These are phyloP conservation scores for Cantharis lateralis DNA, from an alignment of 2,888 invertebrate species.

Conservation along the genomic window DNA sequence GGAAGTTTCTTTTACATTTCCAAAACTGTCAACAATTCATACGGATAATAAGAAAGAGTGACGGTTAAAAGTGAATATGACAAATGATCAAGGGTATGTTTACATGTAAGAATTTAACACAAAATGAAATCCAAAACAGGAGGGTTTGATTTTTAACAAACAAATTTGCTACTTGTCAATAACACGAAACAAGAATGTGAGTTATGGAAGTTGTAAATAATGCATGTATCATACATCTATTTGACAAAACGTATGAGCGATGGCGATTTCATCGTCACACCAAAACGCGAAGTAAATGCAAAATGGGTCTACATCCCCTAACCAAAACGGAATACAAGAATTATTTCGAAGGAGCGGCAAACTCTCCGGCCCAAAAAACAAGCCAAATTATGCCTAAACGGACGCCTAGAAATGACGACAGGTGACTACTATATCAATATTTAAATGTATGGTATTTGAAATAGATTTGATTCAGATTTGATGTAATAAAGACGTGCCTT, in stretches of 20 bases:
- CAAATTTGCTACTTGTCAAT: constrained; percentile 17
- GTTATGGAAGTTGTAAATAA: constrained; percentile 23
- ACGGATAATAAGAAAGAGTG: not conserved
- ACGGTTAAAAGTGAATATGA: constrained; percentile 19
- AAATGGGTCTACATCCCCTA: constrained; percentile 15
- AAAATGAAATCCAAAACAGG: constrained; percentile 14
- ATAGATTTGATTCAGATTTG: constrained; percentile 30
- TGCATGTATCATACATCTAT: constrained; percentile 27
- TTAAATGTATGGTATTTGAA: constrained; percentile 28
- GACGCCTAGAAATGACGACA: constrained; percentile 11
- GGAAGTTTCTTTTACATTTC: not conserved
- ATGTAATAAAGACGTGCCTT: constrained; percentile 26
- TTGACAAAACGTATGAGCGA: constrained; percentile 35
- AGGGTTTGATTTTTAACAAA: constrained; percentile 14
- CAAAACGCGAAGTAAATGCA: constrained; percentile 30
- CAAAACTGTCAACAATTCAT: not conserved
- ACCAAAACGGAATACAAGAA: not conserved
- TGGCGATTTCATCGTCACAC: constrained; percentile 27
- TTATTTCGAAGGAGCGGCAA: constrained; percentile 15
- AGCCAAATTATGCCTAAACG: not conserved
- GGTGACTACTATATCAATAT: constrained; percentile 27
- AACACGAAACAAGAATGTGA: constrained; percentile 12
- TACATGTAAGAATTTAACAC: constrained; percentile 9
- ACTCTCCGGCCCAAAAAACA: not conserved
- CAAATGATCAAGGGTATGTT: constrained; percentile 17